Evolutionary conservation across 2,888 invertebrate genomes (phyloP).

Genomic region (Idaea aversata): DNA sequence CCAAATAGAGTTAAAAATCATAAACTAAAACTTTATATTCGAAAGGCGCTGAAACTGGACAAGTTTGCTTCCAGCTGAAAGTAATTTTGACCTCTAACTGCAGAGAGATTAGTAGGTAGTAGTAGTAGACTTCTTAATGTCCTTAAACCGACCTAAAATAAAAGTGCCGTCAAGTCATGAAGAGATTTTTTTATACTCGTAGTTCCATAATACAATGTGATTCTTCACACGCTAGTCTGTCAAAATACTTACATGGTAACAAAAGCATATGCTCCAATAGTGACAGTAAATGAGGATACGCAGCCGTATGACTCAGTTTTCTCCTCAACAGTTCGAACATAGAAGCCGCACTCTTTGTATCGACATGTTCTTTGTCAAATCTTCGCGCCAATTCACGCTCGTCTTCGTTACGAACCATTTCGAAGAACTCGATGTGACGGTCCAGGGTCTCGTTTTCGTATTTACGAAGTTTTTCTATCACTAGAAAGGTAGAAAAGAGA

Average conservation of each 20-base stretch:
- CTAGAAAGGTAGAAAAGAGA: slow-evolving; percentile 49
- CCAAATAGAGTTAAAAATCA: too few species aligned
- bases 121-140: too few species aligned
- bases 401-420: slow-evolving; percentile 98
- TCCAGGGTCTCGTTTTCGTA: slow-evolving; percentile 97
- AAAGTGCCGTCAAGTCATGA: too few species aligned
- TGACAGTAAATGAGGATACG: slow-evolving; percentile 95
- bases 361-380: slow-evolving; percentile 95
- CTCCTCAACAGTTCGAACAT: slow-evolving; percentile 95
- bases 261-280: slow-evolving; percentile 93
- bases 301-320: slow-evolving; percentile 94
- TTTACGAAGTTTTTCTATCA: slow-evolving; percentile 94
- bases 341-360: slow-evolving; percentile 94
- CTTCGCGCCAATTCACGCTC: slow-evolving; percentile 95
- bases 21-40: too few species aligned
- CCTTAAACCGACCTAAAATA: too few species aligned
- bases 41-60: too few species aligned
- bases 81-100: too few species aligned
- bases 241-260: slow-evolving; percentile 79
- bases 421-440: slow-evolving; percentile 98
- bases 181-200: too few species aligned
- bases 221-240: too few species aligned
- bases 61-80: too few species aligned
- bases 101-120: too few species aligned
- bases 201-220: neutral